These are phyloP conservation scores for Muraenolepis orangiensis DNA, from an alignment of 2,797 vertebrate genomes.

Conservation along the genomic window DNA sequence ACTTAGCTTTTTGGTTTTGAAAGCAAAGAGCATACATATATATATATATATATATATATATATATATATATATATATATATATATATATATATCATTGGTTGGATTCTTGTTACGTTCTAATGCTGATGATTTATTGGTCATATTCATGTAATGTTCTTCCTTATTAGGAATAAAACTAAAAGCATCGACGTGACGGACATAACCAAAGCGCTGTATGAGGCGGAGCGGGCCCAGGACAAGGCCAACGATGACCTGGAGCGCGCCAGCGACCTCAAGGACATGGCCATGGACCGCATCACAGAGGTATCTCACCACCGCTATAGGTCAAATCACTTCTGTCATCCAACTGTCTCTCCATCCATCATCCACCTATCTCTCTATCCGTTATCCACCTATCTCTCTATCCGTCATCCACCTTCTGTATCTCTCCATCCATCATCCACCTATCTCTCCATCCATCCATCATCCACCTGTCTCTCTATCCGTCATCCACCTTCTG, in stretches of 20 bases:
- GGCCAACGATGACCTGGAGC: constrained; percentile 56
- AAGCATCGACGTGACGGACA: constrained; percentile 59
- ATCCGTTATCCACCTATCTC: too few species aligned
- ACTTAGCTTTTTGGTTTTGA: not conserved
- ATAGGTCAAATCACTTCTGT: not conserved
- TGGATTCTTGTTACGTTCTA: not conserved
- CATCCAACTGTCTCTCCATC: too few species aligned
- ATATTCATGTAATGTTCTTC: constrained; percentile 27
- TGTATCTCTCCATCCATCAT: not conserved
- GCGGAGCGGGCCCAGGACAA: constrained; percentile 60
- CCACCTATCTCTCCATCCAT: too few species aligned
- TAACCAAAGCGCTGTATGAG: constrained; percentile 60
- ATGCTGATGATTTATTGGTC: not conserved
- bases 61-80: too few species aligned
- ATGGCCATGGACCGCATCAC: constrained; percentile 48
- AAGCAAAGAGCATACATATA: not conserved
- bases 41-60: too few species aligned
- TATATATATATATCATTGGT: not conserved
- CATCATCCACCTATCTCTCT: too few species aligned
- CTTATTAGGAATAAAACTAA: constrained; percentile 71
- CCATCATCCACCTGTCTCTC: not conserved
- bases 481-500: not conserved
- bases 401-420: not conserved
- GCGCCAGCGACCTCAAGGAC: constrained; percentile 49
- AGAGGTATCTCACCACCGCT: constrained; percentile 57